Conservation (phyloP, 2,113 vertebrate species). For the Fregetta grallaria region DNA sequence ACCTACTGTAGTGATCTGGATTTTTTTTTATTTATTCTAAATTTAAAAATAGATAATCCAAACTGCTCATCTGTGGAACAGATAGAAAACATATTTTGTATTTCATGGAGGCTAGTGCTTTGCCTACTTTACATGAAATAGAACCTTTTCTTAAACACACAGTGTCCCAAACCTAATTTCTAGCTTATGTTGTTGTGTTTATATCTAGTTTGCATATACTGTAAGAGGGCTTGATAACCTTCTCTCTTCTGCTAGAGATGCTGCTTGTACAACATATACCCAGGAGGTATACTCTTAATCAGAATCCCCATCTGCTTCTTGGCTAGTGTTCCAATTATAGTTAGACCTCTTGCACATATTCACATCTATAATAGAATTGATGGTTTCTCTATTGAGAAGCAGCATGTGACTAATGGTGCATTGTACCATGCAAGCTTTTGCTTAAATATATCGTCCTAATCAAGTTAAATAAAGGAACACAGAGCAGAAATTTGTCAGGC, state of each 20-base stretch:
- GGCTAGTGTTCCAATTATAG: conserved; percentile 9
- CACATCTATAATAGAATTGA: conserved; percentile 28
- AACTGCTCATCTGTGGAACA: neutral
- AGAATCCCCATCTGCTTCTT: conserved; percentile 55
- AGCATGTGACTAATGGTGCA: conserved; percentile 14
- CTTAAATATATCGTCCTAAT: neutral
- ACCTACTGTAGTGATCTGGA: neutral
- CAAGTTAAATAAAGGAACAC: neutral
- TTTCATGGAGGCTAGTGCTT: neutral
- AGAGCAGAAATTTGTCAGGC: neutral
- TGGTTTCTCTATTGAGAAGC: conserved; percentile 21
- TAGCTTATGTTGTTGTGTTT: neutral
- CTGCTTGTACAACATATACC: conserved; percentile 8
- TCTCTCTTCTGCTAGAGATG: neutral
- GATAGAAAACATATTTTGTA: neutral
- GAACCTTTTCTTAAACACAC: neutral
- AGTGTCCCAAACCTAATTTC: neutral
- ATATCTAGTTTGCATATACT: neutral
- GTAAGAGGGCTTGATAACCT: neutral
- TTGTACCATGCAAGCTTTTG: neutral
- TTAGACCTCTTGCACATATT: conserved; percentile 5
- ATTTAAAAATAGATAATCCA: neutral
- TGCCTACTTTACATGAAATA: neutral
- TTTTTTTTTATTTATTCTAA: neutral
- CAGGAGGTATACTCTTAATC: conserved; percentile 40